These are phyloP conservation scores for Heliconius charithonia DNA, from an alignment of 2,888 invertebrate species.

Conservation along the genomic window DNA sequence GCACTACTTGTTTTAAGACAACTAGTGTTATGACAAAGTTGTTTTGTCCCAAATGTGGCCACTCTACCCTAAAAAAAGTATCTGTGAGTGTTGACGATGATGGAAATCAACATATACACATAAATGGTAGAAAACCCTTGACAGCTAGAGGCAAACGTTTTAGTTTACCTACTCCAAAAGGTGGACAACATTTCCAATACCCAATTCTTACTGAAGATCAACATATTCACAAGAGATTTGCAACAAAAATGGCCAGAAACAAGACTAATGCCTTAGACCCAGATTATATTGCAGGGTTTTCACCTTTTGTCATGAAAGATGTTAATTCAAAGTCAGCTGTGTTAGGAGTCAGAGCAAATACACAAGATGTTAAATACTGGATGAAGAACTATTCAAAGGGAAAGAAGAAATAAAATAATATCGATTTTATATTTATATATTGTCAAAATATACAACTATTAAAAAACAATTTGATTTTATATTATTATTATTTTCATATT, in stretches of 20 bases:
- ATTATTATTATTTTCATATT: background rate
- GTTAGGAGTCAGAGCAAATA: conserved; percentile 87
- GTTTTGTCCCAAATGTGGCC: conserved; percentile 98
- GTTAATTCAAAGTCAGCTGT: conserved; percentile 94
- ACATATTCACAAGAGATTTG: conserved; percentile 91
- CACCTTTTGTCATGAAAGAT: conserved; percentile 95
- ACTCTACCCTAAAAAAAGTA: conserved; percentile 96
- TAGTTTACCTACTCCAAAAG: conserved; percentile 92
- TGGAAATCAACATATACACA: conserved; percentile 93
- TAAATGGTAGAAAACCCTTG: conserved; percentile 90
- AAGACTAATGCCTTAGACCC: conserved; percentile 93
- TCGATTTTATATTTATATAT: conserved; percentile 30
- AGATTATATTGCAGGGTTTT: conserved; percentile 93
- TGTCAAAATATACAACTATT: conserved; percentile 38
- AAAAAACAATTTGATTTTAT: background rate
- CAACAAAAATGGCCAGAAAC: conserved; percentile 88
- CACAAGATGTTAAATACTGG: conserved; percentile 88
- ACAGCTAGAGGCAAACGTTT: conserved; percentile 92
- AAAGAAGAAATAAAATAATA: conserved; percentile 64
- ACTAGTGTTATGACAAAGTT: conserved; percentile 95
- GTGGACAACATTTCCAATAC: conserved; percentile 97
- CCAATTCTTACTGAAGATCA: conserved; percentile 96
- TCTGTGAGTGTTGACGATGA: conserved; percentile 94
- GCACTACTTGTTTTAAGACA: conserved; percentile 96
- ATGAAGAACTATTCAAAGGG: conserved; percentile 92